Conservation (phyloP, 2,797 vertebrate genomes). For the Tympanoctomys barrerae region DNA sequence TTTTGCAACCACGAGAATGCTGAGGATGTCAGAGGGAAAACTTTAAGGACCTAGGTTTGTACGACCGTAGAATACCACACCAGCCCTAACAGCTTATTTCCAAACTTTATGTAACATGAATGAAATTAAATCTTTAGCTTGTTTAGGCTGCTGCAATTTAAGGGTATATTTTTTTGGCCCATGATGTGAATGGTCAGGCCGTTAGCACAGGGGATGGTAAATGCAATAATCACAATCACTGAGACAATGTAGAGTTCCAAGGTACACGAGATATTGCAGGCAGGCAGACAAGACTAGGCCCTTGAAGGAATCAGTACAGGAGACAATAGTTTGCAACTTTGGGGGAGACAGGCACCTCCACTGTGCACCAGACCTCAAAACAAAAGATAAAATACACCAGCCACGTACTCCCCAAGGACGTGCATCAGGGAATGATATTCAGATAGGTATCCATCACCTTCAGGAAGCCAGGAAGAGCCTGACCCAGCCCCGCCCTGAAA, state of each 20-base stretch:
- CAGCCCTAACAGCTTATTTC: neutral
- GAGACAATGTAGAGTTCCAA: neutral
- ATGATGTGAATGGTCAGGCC: neutral
- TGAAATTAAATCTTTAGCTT: constrained; percentile 40
- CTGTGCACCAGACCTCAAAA: too few relatives aligned
- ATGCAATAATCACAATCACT: neutral
- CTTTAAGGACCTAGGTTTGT: neutral
- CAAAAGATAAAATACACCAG: too few relatives aligned
- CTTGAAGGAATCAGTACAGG: too few relatives aligned
- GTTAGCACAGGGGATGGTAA: neutral
- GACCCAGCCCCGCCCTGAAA: too few relatives aligned
- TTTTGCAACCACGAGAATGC: neutral
- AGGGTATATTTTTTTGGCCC: neutral
- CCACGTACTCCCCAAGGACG: too few relatives aligned
- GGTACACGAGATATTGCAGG: neutral
- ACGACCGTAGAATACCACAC: neutral
- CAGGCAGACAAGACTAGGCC: too few relatives aligned
- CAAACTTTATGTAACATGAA: constrained; percentile 11
- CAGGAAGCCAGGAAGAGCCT: too few relatives aligned
- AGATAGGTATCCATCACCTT: too few relatives aligned
- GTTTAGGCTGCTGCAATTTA: neutral
- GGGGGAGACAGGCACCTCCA: too few relatives aligned
- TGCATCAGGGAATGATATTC: too few relatives aligned
- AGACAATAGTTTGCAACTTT: too few relatives aligned
- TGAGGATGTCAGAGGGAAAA: neutral